Evolutionary conservation across 2,888 invertebrate species (phyloP).

Genomic region (Fissipunctia ypsillon): DNA sequence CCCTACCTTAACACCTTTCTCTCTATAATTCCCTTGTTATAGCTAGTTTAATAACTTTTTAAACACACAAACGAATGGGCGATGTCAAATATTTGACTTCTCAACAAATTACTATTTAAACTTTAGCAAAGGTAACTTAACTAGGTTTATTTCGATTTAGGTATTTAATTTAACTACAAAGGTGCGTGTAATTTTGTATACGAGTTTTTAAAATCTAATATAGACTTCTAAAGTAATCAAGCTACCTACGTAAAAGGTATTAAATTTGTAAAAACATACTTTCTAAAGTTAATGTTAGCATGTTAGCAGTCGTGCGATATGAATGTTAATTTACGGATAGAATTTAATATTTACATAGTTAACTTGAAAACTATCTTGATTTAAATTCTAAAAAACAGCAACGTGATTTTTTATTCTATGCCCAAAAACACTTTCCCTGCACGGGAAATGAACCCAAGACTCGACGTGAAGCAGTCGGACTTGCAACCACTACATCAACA

Average conservation of each 20-base stretch:
- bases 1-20: background rate
- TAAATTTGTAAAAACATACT: background rate
- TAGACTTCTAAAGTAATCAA: background rate
- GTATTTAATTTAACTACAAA: background rate
- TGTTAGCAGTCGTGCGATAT: conserved; percentile 13
- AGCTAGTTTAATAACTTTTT: background rate
- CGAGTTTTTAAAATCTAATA: conserved; percentile 8
- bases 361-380: no score
- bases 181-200: background rate
- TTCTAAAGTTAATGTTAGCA: conserved; percentile 18
- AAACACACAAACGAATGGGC: background rate
- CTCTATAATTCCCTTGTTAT: background rate
- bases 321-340: conserved; percentile 13
- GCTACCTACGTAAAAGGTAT: background rate
- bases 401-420: no score
- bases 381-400: no score
- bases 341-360: background rate
- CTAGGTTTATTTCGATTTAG: background rate
- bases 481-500: background rate
- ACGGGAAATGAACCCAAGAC: no score
- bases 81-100: conserved; percentile 1
- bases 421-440: no score
- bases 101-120: background rate
- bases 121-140: background rate
- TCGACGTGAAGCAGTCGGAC: background rate